Evolutionary conservation across 37 sponge, comb jelly and placozoan species (phyloP).

Genomic region (Aplysina aerophoba): DNA sequence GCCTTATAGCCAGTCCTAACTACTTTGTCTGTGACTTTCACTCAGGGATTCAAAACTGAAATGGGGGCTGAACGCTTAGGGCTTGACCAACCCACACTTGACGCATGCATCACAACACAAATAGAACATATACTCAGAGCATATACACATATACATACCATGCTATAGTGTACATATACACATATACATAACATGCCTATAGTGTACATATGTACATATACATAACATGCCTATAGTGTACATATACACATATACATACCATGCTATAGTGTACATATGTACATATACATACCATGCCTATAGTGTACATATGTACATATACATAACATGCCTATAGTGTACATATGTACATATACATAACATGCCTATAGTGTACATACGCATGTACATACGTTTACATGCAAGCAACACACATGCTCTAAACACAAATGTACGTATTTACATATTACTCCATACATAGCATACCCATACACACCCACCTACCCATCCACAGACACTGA

Average conservation of each 20-base stretch:
- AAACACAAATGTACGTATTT: not conserved
- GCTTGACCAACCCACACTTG: not conserved
- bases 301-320: not conserved
- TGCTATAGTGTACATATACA: not conserved
- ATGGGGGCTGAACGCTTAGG: too few relatives aligned
- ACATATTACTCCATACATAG: not conserved
- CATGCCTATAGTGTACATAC: not conserved
- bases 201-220: not conserved
- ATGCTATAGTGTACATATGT: not conserved
- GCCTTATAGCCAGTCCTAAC: too few relatives aligned
- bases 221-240: not conserved
- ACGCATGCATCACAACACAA: too few relatives aligned
- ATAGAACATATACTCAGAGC: too few relatives aligned
- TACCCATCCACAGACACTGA: not conserved
- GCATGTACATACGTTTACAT: slow-evolving; percentile 5
- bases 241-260: not conserved
- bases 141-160: too few relatives aligned
- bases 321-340: not conserved
- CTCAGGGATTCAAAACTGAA: too few relatives aligned
- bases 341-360: not conserved
- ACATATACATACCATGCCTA: not conserved
- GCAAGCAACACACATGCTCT: not conserved
- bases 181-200: not conserved
- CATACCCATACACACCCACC: not conserved
- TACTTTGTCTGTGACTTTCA: too few relatives aligned